A percentile compares a stretch with the other conserved stretches of the same genome.
These are phyloP conservation scores for Serrognathus titanus DNA, from an alignment of 2,888 invertebrate genomes.

Conservation along the genomic window DNA sequence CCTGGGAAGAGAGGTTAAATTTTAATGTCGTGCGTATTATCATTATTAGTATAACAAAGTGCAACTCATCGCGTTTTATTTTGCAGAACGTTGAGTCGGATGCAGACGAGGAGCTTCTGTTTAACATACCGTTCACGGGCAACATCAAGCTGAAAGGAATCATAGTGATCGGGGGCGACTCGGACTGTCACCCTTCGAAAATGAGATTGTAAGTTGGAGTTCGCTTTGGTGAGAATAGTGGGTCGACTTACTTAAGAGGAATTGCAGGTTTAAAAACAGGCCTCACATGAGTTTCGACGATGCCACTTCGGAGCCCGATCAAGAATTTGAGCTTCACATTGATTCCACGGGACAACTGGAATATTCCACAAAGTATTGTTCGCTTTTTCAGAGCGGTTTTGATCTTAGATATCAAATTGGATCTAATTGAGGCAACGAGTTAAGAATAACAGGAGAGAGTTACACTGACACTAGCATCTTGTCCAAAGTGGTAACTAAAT, in stretches of 20 bases:
- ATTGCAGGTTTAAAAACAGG: slow-evolving; percentile 82
- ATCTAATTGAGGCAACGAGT: too few relatives aligned
- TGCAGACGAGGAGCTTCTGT: slow-evolving; percentile 90
- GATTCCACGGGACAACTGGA: slow-evolving; percentile 79
- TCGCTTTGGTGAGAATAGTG: background rate
- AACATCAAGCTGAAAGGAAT: slow-evolving; percentile 94
- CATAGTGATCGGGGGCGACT: slow-evolving; percentile 85
- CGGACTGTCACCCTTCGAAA: slow-evolving; percentile 78
- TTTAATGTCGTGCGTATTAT: slow-evolving; percentile 61
- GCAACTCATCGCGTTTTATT: slow-evolving; percentile 17
- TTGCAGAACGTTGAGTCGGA: slow-evolving; percentile 94
- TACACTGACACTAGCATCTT: too few relatives aligned
- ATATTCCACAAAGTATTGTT: slow-evolving; percentile 71
- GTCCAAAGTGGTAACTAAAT: too few relatives aligned
- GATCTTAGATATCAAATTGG: too few relatives aligned
- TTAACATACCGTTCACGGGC: slow-evolving; percentile 96
- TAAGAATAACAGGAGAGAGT: too few relatives aligned
- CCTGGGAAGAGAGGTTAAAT: slow-evolving; percentile 84
- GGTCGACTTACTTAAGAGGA: background rate
- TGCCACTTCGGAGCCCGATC: slow-evolving; percentile 68
- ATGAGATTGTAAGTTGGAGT: slow-evolving; percentile 72
- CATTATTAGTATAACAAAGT: background rate
- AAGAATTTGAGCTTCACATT: slow-evolving; percentile 81
- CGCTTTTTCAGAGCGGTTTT: background rate
- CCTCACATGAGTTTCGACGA: slow-evolving; percentile 96